Evolutionary conservation across 2,113 vertebrate species (phyloP), one percentile per base, ranked within the genome.

Genomic region (Riparia riparia): DNA sequence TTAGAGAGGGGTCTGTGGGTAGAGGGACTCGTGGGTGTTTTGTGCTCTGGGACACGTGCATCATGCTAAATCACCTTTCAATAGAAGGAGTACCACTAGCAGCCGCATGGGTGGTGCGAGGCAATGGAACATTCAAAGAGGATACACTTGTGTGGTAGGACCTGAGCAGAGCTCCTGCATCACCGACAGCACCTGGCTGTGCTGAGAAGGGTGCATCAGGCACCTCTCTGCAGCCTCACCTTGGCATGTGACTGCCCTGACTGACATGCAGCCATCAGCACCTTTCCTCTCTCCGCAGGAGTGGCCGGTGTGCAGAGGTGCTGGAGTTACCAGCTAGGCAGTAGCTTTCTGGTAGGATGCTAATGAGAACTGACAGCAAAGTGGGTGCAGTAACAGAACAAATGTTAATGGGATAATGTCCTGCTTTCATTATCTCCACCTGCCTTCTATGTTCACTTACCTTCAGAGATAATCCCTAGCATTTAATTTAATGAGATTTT

Each of bases 401-500:
- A 90, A 80, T 32, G 44, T 63, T 92, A 88, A 78, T 73, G 58
- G 87, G 54, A 69, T 83, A 83, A 95, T 89, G 83, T 73, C 53
- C 72, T 86, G 49, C 53, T 95, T 93, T 90, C 51, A 47, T 91
- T 86, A 87, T 69, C 68, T 95, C 53, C 85, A 94, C 82, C 94
- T 96, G 84, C 84, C 50, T 95, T 77, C 77, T 74, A 26, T 84
- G 74, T 19, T 91, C 80, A 37, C 74, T 76, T 89, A 93, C 90
- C 72, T 94, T 85, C 80, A 82, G 61, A 91, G 72, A 60, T 82
- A 91, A 94, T 82, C 73, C 89, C 72, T 78, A 85, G 45, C 64
- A 54, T 89, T 95, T 74, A 56, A 63, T 90, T 85, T 91, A 93
- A 93, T 71, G 72, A 94, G 73, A 16, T 85, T 95, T 87, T 95